Conservation (phyloP, 2,113 vertebrate genomes). For the Seriola rivoliana region DNA sequence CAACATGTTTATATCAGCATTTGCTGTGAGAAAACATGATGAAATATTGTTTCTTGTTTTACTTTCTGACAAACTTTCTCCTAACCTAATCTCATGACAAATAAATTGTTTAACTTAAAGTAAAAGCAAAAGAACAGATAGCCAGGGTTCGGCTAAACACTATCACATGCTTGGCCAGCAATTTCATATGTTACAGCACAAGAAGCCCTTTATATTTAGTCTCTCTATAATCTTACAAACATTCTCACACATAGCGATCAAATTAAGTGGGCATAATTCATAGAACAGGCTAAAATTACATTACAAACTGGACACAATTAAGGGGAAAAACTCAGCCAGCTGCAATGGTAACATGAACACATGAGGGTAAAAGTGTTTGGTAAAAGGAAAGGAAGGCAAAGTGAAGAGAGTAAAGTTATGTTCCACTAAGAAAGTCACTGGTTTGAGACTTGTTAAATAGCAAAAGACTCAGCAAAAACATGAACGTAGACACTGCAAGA, state of each 20-base stretch:
- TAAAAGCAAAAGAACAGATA: constrained; percentile 21
- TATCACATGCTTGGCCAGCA: constrained; percentile 61
- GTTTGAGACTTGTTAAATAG: background rate
- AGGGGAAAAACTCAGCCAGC: constrained; percentile 16
- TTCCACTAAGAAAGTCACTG: background rate
- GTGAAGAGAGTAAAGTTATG: background rate
- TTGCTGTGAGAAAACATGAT: background rate
- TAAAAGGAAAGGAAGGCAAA: background rate
- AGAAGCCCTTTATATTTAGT: constrained; percentile 56
- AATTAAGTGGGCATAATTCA: constrained; percentile 67
- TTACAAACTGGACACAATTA: constrained; percentile 46
- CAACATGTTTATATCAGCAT: constrained; percentile 14
- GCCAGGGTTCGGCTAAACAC: constrained; percentile 51
- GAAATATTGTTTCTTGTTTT: background rate
- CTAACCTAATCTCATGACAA: constrained; percentile 18
- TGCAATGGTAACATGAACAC: background rate
- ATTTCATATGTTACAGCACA: constrained; percentile 60
- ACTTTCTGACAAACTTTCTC: constrained; percentile 3
- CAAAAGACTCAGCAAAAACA: constrained; percentile 2
- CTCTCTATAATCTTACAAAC: constrained; percentile 45
- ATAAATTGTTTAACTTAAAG: constrained; percentile 12
- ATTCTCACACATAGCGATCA: constrained; percentile 60
- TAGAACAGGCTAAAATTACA: constrained; percentile 48
- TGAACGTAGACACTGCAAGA: background rate
- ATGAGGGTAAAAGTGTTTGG: background rate